Conservation (phyloP, 1,140 invertebrate species). For the Drosophila arizonae region DNA sequence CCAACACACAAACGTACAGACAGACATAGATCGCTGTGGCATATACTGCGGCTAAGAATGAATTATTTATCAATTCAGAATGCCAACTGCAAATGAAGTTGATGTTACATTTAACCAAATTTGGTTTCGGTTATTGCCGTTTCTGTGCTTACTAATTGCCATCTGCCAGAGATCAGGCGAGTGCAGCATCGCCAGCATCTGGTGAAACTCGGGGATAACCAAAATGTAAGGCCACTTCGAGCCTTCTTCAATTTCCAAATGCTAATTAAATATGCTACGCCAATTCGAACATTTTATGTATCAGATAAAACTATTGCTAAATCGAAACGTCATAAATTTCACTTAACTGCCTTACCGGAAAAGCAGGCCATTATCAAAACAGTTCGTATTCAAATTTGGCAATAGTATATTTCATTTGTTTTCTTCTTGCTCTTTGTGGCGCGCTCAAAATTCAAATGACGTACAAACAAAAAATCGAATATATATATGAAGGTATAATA, state of each 20-base stretch:
- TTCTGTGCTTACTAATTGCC: conserved; percentile 63
- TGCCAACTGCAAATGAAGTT: conserved; percentile 71
- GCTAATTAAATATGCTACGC: background rate
- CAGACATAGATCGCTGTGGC: background rate
- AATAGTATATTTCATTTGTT: conserved; percentile 43
- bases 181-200: conserved; percentile 16
- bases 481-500: background rate
- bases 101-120: conserved; percentile 81
- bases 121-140: conserved; percentile 49
- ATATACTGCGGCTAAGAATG: conserved; percentile 49
- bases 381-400: conserved; percentile 52
- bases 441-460: conserved; percentile 27
- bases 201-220: conserved; percentile 57
- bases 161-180: conserved; percentile 29
- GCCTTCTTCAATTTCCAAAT: background rate
- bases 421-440: conserved; percentile 11
- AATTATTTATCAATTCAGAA: conserved; percentile 78
- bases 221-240: conserved; percentile 57
- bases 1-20: background rate
- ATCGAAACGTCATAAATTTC: conserved; percentile 47
- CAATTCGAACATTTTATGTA: conserved; percentile 6
- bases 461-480: background rate
- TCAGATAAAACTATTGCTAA: conserved; percentile 35
- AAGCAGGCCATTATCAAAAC: conserved; percentile 30
- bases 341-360: conserved; percentile 54